Evolutionary conservation across 2,113 vertebrate genomes (phyloP).

Genomic region (Picathartes gymnocephalus): DNA sequence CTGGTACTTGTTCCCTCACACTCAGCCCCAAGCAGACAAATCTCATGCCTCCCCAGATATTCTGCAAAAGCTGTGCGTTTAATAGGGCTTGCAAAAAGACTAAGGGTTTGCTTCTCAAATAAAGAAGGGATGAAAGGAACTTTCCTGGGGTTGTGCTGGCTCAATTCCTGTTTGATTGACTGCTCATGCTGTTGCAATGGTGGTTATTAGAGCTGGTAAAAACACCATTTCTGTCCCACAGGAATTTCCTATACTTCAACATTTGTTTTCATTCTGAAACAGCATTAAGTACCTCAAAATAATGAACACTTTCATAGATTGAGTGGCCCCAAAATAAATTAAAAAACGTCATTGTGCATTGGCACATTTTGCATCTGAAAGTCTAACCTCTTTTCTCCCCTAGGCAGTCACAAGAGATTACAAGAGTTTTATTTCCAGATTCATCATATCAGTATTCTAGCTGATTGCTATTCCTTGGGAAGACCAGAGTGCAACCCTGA

Average conservation of each 20-base stretch:
- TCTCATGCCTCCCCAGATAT: conserved; percentile 15
- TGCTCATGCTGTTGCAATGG: conserved; percentile 53
- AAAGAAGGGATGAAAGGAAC: conserved; percentile 66
- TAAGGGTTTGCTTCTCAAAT: conserved; percentile 60
- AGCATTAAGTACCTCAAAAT: conserved; percentile 36
- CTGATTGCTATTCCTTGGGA: background rate
- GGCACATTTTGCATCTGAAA: background rate
- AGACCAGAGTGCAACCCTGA: background rate
- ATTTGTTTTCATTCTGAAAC: conserved; percentile 48
- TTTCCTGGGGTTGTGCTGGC: conserved; percentile 65
- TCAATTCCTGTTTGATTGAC: conserved; percentile 64
- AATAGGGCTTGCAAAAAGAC: conserved; percentile 61
- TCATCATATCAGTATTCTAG: background rate
- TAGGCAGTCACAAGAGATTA: background rate
- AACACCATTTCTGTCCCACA: conserved; percentile 34
- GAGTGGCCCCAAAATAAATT: background rate
- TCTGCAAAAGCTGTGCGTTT: conserved; percentile 23
- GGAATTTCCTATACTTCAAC: conserved; percentile 25
- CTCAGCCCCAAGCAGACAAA: background rate
- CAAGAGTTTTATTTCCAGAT: background rate
- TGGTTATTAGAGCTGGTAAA: conserved; percentile 61
- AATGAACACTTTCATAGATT: conserved; percentile 1
- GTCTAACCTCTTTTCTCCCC: background rate
- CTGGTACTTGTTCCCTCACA: conserved; percentile 57
- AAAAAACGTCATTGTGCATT: background rate